Evolutionary conservation across 2,888 invertebrate species (phyloP), one percentile per base, ranked within the genome.

Genomic region (Loripinus fragilis): DNA sequence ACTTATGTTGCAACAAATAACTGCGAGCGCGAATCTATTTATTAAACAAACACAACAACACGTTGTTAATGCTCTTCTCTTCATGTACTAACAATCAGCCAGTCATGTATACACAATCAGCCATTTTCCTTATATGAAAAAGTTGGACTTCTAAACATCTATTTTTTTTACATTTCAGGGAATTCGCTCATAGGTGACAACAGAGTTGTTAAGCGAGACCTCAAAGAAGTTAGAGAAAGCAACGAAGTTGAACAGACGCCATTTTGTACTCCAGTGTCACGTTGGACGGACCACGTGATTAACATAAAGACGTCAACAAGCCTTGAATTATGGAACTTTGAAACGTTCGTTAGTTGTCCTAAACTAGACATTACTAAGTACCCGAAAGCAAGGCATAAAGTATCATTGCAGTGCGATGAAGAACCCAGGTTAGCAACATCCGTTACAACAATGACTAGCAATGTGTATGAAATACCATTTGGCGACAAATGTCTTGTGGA

Each of bases 401-500:
- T 78, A n/a, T 71, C 74, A n/a, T 71, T 78, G 71, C 28, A 71
- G 0, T 78, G 78, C n/a, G 30, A 67, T 33, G 60, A 52, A 15
- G 33, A 60, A 41, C 42, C 41, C 3, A 33, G 60, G 23, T 15
- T 79, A 5, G 35, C 55, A 17, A 69, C 35, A 25, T 50, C 69
- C 17, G 17, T 15, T 5, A 76, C 79, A 1, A 75, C 28, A 17
- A 68, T 45, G 23, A 48, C 72, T 17, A 42, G 38, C 28, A 71
- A 72, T 42, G 50, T 79, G 10, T 23, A 25, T 1, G 25, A 45
- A 17, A 70, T 86, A 28, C 55, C 67, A 45, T 84, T 82, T 28
- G 73, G 72, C 2, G 69, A 78, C 41, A 52, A 72, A 23, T 86
- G 86, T 69, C 69, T 86, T 12, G 70, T 65, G 25, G 52, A 60